These are phyloP conservation scores for Galaxea fascicularis DNA, from an alignment of 92 coral and sea anemone species.

Conservation along the genomic window DNA sequence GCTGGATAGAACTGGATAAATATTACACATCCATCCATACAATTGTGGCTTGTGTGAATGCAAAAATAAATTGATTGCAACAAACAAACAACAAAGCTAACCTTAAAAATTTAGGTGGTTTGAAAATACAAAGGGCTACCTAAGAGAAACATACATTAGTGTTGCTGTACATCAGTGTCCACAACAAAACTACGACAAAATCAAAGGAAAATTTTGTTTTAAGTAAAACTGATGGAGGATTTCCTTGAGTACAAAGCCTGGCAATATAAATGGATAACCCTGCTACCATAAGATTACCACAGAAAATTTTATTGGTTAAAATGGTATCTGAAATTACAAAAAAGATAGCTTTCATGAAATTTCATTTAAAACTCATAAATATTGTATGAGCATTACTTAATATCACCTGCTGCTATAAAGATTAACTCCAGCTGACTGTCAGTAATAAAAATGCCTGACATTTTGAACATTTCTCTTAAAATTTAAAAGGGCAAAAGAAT, in stretches of 20 bases:
- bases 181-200: neutral
- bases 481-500: too few species aligned
- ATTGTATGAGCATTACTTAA: neutral
- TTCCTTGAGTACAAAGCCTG: neutral
- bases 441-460: neutral
- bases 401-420: neutral
- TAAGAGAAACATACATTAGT: neutral
- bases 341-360: constrained; percentile 1
- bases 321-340: neutral
- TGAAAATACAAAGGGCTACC: neutral
- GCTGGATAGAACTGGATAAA: too few species aligned
- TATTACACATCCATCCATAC: neutral
- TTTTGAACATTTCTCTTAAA: neutral
- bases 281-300: neutral
- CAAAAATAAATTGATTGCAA: neutral
- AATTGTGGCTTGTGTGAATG: neutral
- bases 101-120: too few species aligned
- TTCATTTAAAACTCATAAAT: constrained; percentile 16
- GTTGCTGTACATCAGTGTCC: neutral
- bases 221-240: neutral
- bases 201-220: neutral
- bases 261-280: neutral
- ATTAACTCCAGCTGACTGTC: neutral
- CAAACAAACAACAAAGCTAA: neutral
- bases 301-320: constrained; percentile 8